phyloP scores from a whole-genome alignment of 2,888 invertebrate species.

The Polydesmus complanatus region DNA sequence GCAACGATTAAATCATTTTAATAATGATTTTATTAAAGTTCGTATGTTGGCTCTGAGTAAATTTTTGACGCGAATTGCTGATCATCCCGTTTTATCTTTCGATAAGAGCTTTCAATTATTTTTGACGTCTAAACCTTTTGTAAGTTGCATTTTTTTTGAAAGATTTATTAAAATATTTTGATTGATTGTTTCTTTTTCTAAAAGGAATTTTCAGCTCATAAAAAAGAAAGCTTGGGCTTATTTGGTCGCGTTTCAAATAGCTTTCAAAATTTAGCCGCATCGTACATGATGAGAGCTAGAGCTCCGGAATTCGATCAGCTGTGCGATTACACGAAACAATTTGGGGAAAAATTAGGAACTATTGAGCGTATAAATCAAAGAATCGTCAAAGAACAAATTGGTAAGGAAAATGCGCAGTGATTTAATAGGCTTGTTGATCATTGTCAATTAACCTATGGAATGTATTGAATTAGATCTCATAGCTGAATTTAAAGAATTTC shows the following conservation, averaged over 20 bases:
- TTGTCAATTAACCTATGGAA: not conserved
- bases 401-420: conserved; percentile 28
- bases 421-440: not conserved
- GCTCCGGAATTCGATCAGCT: conserved; percentile 48
- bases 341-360: conserved; percentile 46
- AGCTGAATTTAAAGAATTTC: conserved; percentile 42
- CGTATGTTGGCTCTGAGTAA: conserved; percentile 51
- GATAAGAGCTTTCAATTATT: conserved; percentile 49
- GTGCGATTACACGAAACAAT: conserved; percentile 43
- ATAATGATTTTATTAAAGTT: conserved; percentile 51
- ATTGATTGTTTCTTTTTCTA: not conserved
- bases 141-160: conserved; percentile 21
- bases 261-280: conserved; percentile 41
- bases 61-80: conserved; percentile 49
- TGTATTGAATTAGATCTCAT: conserved; percentile 36
- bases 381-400: conserved; percentile 48
- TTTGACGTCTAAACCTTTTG: conserved; percentile 49
- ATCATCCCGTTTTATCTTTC: conserved; percentile 53
- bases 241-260: conserved; percentile 44
- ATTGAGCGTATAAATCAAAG: conserved; percentile 50
- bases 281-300: conserved; percentile 42
- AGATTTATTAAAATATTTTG: not conserved
- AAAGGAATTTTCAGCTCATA: conserved; percentile 49
- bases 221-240: conserved; percentile 44
- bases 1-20: conserved; percentile 52